A percentile compares a stretch with the other conserved stretches of the same genome.
phyloP scores from a whole-genome alignment of 2,797 vertebrate genomes.

The Pelobates cultripes region DNA sequence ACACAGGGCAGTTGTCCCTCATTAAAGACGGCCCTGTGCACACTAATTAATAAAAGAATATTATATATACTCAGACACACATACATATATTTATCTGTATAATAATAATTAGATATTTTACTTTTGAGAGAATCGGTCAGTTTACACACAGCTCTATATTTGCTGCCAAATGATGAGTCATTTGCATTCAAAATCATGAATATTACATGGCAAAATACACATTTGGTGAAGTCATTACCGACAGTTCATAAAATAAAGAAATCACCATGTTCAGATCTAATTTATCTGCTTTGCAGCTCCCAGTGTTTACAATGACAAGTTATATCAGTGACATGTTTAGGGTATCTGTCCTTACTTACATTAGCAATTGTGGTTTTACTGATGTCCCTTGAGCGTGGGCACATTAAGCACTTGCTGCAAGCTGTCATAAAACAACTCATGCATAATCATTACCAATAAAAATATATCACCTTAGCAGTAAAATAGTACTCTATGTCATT shows the following conservation, averaged over 20 bases:
- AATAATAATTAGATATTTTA: not conserved
- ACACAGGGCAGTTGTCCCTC: no score
- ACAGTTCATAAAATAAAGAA: not conserved
- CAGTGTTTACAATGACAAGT: not conserved
- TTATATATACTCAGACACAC: no score
- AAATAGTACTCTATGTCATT: not conserved
- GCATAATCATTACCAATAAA: not conserved
- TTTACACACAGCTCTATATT: conserved; percentile 1
- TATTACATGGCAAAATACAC: conserved; percentile 40
- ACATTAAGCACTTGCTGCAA: not conserved
- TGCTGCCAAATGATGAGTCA: conserved; percentile 46
- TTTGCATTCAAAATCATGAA: conserved; percentile 39
- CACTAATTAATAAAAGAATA: no score
- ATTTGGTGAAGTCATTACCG: conserved; percentile 16
- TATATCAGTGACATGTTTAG: not conserved
- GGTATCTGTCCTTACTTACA: not conserved
- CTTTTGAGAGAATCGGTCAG: not conserved
- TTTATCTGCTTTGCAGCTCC: not conserved
- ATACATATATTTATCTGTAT: no score
- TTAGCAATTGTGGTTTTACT: not conserved
- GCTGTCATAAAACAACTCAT: not conserved
- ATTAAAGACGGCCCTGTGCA: no score
- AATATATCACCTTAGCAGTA: not conserved
- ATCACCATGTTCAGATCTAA: not conserved
- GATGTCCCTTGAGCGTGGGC: not conserved